Percentiles rank a stretch among this genome's conserved stretches.
These are phyloP conservation scores for Gasterosteus nipponicus DNA, from an alignment of 2,113 vertebrate species.

Conservation along the genomic window DNA sequence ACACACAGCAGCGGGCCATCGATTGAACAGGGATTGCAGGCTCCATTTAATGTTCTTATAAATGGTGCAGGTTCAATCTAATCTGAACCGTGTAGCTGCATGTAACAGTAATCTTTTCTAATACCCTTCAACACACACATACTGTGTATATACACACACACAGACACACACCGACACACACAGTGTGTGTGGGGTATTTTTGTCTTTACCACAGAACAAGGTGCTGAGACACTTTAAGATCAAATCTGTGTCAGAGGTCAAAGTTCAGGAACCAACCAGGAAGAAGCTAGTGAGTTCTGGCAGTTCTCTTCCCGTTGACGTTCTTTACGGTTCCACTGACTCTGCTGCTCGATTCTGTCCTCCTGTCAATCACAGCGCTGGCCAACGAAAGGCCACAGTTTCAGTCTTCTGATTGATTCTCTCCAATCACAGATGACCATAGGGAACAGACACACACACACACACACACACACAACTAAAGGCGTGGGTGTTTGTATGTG, in stretches of 20 bases:
- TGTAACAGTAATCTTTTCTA: constrained; percentile 66
- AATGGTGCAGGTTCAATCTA: constrained; percentile 71
- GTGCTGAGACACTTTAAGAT: too few species aligned
- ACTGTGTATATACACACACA: not conserved
- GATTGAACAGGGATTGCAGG: constrained; percentile 60
- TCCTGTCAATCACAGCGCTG: constrained; percentile 49
- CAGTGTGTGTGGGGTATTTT: too few species aligned
- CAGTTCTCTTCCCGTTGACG: not conserved
- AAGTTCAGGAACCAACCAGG: too few species aligned
- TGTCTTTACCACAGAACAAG: not conserved
- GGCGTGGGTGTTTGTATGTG: constrained; percentile 37
- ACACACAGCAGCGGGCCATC: constrained; percentile 4
- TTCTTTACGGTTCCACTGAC: not conserved
- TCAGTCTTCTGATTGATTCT: constrained; percentile 53
- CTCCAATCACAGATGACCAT: constrained; percentile 54
- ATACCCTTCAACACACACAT: constrained; percentile 42
- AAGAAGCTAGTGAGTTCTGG: not conserved
- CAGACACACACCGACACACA: not conserved
- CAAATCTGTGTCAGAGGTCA: too few species aligned
- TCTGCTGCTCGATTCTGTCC: not conserved
- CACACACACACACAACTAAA: not conserved
- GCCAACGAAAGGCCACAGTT: constrained; percentile 16
- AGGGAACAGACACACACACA: constrained; percentile 22
- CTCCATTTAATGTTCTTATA: constrained; percentile 72
- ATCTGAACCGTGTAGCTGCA: constrained; percentile 60